A percentile compares a stretch with the other conserved stretches of the same genome.
phyloP scores from a whole-genome alignment of 1,140 invertebrate genomes.

The Olivierus martensii region DNA sequence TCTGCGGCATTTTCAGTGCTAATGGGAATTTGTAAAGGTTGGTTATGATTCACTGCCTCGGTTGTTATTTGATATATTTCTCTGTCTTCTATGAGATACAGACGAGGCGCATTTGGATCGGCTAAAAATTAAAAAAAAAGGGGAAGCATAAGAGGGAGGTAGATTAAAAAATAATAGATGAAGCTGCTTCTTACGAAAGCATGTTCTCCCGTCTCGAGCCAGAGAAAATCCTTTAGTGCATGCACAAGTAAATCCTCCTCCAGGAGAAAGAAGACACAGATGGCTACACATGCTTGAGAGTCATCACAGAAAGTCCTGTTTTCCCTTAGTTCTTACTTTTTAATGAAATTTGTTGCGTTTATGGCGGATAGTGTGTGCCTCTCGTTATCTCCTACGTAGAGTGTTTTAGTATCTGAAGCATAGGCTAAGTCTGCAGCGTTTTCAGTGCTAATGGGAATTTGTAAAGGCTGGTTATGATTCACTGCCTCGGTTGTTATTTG shows the following conservation, averaged over 20 bases:
- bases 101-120: constrained; percentile 3
- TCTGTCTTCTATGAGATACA: constrained; percentile 9
- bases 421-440: constrained; percentile 12
- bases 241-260: constrained; percentile 46
- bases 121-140: too few relatives aligned
- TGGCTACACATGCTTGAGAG: constrained; percentile 49
- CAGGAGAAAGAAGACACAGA: constrained; percentile 57
- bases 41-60: background rate
- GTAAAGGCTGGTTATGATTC: too few relatives aligned
- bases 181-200: too few relatives aligned
- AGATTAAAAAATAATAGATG: too few relatives aligned
- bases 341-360: background rate
- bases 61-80: constrained; percentile 10
- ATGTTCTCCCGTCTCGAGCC: constrained; percentile 24
- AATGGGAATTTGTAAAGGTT: too few relatives aligned
- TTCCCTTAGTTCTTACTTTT: constrained; percentile 44
- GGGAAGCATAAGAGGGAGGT: too few relatives aligned
- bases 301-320: constrained; percentile 43
- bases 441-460: too few relatives aligned
- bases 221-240: constrained; percentile 56
- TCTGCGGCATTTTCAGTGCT: background rate
- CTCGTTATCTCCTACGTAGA: constrained; percentile 23
- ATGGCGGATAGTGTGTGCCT: constrained; percentile 1
- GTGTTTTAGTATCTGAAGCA: constrained; percentile 34
- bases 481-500: constrained; percentile 10